Conservation (phyloP, 2,888 invertebrate genomes). For the Brenthis hecate region DNA sequence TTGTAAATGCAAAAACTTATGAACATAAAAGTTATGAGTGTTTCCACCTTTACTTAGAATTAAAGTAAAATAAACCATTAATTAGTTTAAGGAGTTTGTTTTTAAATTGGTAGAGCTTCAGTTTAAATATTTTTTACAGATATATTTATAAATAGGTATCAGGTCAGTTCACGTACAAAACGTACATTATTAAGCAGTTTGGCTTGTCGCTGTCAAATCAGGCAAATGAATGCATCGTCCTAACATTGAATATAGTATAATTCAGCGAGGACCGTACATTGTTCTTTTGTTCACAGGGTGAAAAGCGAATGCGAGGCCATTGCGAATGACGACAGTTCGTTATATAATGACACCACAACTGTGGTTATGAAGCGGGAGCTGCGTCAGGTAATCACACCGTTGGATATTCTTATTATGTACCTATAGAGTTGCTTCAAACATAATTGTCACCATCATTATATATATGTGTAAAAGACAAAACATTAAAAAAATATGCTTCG, state of each 20-base stretch:
- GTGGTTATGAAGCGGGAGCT: conserved; percentile 56
- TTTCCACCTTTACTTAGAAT: no score
- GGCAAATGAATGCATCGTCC: conserved; percentile 5
- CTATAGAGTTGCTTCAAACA: no score
- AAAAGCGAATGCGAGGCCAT: conserved; percentile 77
- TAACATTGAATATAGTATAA: conserved; percentile 2
- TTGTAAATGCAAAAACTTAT: no score
- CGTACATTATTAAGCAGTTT: background rate
- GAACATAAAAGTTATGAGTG: no score
- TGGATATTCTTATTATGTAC: conserved; percentile 5
- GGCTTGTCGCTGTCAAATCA: conserved; percentile 1
- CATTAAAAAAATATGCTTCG: no score
- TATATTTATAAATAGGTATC: background rate
- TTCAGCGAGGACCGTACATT: conserved; percentile 21
- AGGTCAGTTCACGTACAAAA: background rate
- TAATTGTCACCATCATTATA: no score
- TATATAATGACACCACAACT: conserved; percentile 57
- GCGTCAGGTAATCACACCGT: conserved; percentile 61
- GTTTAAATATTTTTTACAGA: no score
- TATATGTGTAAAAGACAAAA: no score
- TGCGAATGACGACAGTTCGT: conserved; percentile 62
- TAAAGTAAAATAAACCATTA: no score
- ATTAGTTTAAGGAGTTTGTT: no score
- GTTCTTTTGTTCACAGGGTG: conserved; percentile 56
- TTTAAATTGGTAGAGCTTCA: no score